A percentile compares a stretch with the other conserved stretches of the same genome.
Conservation (phyloP, 2,888 invertebrate genomes). For the Magallana nippona region DNA sequence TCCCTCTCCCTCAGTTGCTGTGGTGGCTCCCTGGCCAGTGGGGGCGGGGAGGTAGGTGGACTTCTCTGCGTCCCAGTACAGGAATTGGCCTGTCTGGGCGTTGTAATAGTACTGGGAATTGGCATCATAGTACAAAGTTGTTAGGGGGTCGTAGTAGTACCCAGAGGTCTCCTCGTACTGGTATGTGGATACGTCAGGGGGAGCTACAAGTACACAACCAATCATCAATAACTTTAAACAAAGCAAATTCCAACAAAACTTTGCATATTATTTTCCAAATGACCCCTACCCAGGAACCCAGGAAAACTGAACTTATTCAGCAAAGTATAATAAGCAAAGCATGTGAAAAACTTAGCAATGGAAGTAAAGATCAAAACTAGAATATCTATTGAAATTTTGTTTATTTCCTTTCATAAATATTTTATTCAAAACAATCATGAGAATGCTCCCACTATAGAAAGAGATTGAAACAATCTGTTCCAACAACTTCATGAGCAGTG, state of each 20-base stretch:
- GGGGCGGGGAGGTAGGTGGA: slow-evolving; percentile 78
- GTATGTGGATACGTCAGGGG: slow-evolving; percentile 93
- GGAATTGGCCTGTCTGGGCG: slow-evolving; percentile 91
- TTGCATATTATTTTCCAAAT: too few relatives aligned
- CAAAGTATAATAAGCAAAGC: too few relatives aligned
- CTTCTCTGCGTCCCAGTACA: slow-evolving; percentile 92
- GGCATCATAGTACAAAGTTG: slow-evolving; percentile 97
- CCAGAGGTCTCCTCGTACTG: slow-evolving; percentile 97
- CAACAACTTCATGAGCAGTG: slow-evolving; percentile 26
- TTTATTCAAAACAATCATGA: too few relatives aligned
- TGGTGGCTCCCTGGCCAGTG: slow-evolving; percentile 49
- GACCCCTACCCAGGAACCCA: too few relatives aligned
- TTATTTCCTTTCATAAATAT: too few relatives aligned
- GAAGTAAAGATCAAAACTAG: too few relatives aligned
- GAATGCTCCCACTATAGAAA: neutral
- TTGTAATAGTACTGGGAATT: slow-evolving; percentile 97
- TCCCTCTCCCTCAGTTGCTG: slow-evolving; percentile 54
- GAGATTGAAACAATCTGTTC: neutral
- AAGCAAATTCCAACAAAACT: too few relatives aligned
- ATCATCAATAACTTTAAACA: too few relatives aligned
- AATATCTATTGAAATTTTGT: too few relatives aligned
- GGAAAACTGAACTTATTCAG: too few relatives aligned
- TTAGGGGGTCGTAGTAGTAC: slow-evolving; percentile 95
- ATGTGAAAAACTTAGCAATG: too few relatives aligned
- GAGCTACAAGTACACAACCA: slow-evolving; percentile 67